Conservation (phyloP, 2,797 vertebrate species). For the Chlorospingus flavigularis region DNA sequence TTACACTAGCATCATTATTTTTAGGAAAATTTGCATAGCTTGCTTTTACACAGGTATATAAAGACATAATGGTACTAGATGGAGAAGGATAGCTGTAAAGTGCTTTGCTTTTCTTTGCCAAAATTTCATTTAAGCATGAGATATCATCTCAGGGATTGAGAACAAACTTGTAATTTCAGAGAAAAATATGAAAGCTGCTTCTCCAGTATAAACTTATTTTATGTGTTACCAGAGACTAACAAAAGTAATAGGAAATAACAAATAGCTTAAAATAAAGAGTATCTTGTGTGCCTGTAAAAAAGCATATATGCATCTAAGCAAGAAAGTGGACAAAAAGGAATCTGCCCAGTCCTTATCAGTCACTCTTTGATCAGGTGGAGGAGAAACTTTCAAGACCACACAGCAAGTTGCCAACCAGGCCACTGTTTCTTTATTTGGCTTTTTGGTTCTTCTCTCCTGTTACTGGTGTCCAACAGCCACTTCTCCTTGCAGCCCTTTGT, state of each 20-base stretch:
- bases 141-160: background rate
- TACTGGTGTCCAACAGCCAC: background rate
- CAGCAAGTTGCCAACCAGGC: rapidly evolving
- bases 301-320: background rate
- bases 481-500: background rate
- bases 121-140: background rate
- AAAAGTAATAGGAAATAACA: background rate
- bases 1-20: background rate
- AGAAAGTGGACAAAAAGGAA: background rate
- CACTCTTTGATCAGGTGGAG: background rate
- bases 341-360: background rate
- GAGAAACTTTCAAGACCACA: background rate
- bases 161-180: background rate
- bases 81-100: background rate
- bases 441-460: background rate
- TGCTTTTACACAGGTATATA: constrained; percentile 1
- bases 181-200: background rate
- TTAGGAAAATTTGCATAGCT: background rate
- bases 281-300: background rate
- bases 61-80: background rate
- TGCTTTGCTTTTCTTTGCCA: background rate
- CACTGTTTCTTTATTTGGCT: background rate
- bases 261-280: background rate
- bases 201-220: background rate
- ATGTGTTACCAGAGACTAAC: background rate